A percentile compares a stretch with the other conserved stretches of the same genome.
phyloP scores from a whole-genome alignment of 2,888 invertebrate genomes.

The Marronus borbonicus region DNA sequence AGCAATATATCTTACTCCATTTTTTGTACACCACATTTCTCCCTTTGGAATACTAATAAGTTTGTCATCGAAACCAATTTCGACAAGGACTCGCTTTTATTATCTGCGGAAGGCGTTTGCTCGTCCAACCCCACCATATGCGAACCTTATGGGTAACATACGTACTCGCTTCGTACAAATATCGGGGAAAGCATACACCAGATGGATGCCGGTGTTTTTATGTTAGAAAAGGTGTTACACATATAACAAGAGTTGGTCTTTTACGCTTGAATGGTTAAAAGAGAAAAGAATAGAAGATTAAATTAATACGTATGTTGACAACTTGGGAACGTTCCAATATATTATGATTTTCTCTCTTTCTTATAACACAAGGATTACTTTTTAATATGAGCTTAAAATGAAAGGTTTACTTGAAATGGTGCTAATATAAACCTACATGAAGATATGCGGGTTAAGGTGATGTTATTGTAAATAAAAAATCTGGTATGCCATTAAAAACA shows the following conservation, averaged over 20 bases:
- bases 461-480: too few relatives aligned
- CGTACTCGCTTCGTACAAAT: neutral
- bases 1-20: neutral
- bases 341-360: neutral
- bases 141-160: slow-evolving; percentile 24
- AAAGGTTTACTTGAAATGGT: too few relatives aligned
- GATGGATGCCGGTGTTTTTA: slow-evolving; percentile 15
- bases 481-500: too few relatives aligned
- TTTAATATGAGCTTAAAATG: neutral
- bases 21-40: neutral
- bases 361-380: neutral
- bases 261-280: slow-evolving; percentile 25
- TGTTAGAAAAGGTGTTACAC: slow-evolving; percentile 28
- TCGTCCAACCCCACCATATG: neutral
- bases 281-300: neutral
- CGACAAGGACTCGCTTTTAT: slow-evolving; percentile 17
- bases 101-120: neutral
- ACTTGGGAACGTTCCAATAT: slow-evolving; percentile 11
- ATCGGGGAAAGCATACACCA: slow-evolving; percentile 18
- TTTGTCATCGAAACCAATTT: slow-evolving; percentile 34
- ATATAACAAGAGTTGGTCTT: neutral
- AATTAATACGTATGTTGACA: neutral
- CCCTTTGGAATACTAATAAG: slow-evolving; percentile 14
- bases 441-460: too few relatives aligned
- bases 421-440: too few relatives aligned